These are phyloP conservation scores for Brachycybe producta DNA, from an alignment of 2,888 invertebrate species.

Conservation along the genomic window DNA sequence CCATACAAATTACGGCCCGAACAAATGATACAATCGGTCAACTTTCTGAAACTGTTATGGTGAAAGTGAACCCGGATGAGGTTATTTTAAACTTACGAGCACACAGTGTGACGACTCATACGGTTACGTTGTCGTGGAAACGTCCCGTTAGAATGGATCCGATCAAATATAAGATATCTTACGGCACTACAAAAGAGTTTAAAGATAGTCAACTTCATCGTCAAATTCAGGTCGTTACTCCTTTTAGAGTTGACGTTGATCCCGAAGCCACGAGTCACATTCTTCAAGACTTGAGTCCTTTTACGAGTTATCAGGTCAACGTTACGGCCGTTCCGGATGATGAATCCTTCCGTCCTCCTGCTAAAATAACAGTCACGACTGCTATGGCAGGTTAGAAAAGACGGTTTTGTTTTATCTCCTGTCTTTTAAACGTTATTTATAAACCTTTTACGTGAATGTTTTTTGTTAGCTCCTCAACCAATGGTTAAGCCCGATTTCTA, in stretches of 20 bases:
- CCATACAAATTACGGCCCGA: constrained; percentile 75
- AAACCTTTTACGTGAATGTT: not conserved
- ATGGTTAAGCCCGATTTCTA: constrained; percentile 93
- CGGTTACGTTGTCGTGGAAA: constrained; percentile 83
- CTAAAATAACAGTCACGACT: constrained; percentile 84
- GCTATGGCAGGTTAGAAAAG: constrained; percentile 61
- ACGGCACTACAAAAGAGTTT: constrained; percentile 84
- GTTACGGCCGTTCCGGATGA: constrained; percentile 75
- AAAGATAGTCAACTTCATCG: constrained; percentile 87
- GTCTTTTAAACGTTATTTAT: not conserved
- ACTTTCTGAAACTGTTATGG: constrained; percentile 74
- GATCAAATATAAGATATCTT: constrained; percentile 66
- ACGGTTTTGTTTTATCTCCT: not conserved
- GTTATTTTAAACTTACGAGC: constrained; percentile 78
- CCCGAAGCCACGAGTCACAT: constrained; percentile 57
- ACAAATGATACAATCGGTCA: constrained; percentile 56
- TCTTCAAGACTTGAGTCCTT: constrained; percentile 78
- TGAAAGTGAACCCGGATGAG: constrained; percentile 83
- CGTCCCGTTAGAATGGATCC: constrained; percentile 80
- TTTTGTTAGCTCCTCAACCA: constrained; percentile 59
- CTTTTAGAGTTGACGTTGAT: constrained; percentile 46
- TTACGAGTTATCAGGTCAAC: constrained; percentile 87
- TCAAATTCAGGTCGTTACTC: constrained; percentile 63
- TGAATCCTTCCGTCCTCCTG: constrained; percentile 69
- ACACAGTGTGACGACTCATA: constrained; percentile 82